Evolutionary conservation across 1,140 invertebrate genomes (phyloP).

Genomic region (Drosophila willistoni): DNA sequence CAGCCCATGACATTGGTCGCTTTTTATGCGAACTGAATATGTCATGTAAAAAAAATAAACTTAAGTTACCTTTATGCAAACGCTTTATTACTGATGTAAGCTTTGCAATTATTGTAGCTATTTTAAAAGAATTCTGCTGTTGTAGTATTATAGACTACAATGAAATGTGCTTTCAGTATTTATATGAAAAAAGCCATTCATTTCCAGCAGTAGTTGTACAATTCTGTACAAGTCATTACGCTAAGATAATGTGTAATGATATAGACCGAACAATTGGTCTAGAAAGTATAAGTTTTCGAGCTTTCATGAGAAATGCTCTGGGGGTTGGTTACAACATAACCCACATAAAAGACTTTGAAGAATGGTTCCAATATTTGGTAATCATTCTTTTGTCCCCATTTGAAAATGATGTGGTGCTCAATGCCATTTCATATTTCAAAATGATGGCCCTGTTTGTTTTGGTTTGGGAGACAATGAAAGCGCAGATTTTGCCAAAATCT

Average conservation of each 20-base stretch:
- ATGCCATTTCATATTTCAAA: too few species aligned
- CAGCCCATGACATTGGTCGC: background rate
- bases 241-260: background rate
- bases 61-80: background rate
- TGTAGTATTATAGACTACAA: background rate
- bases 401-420: background rate
- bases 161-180: constrained; percentile 1
- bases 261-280: background rate
- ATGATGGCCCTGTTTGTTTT: too few species aligned
- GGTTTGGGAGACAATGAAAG: too few species aligned
- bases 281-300: background rate
- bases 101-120: background rate
- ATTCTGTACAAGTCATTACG: constrained; percentile 3
- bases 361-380: constrained; percentile 7
- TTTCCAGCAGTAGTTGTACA: background rate
- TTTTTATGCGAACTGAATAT: background rate
- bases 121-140: too few species aligned
- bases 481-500: background rate
- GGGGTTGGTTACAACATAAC: background rate
- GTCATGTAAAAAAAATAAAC: background rate
- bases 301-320: background rate
- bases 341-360: background rate
- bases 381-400: background rate
- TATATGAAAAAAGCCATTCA: background rate
- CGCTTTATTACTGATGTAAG: constrained; percentile 7